Conservation (phyloP, 64 coral and sea anemone species). For the Actinia tenebrosa region DNA sequence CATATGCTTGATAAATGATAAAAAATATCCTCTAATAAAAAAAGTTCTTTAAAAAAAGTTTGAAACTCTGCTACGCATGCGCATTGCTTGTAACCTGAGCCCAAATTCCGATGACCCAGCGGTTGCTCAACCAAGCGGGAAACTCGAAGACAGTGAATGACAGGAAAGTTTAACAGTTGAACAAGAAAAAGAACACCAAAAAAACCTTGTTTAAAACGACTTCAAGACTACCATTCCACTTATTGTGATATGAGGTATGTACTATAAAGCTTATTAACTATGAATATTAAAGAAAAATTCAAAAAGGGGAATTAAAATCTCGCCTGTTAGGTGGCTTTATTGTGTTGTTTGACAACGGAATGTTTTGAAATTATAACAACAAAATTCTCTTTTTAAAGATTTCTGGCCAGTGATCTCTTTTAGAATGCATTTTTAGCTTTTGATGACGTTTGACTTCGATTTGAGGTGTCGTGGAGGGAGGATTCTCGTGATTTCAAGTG, state of each 20-base stretch:
- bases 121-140: not conserved
- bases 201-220: not conserved
- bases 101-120: not conserved
- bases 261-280: not conserved
- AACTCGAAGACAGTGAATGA: constrained; percentile 2
- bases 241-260: not conserved
- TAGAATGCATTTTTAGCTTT: not conserved
- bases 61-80: not conserved
- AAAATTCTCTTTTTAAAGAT: not conserved
- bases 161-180: not conserved
- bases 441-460: not conserved
- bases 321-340: constrained; percentile 5
- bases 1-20: not conserved
- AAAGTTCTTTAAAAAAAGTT: not conserved
- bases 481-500: not conserved
- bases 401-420: not conserved
- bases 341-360: constrained; percentile 14
- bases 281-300: not conserved
- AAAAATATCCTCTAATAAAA: not conserved
- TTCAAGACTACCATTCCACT: not conserved
- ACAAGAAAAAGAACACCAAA: constrained; percentile 11
- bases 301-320: not conserved
- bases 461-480: not conserved
- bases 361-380: not conserved
- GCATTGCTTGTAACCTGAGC: not conserved